These are phyloP conservation scores for Erpornis zantholeuca DNA, from an alignment of 2,113 vertebrate species.

Conservation along the genomic window DNA sequence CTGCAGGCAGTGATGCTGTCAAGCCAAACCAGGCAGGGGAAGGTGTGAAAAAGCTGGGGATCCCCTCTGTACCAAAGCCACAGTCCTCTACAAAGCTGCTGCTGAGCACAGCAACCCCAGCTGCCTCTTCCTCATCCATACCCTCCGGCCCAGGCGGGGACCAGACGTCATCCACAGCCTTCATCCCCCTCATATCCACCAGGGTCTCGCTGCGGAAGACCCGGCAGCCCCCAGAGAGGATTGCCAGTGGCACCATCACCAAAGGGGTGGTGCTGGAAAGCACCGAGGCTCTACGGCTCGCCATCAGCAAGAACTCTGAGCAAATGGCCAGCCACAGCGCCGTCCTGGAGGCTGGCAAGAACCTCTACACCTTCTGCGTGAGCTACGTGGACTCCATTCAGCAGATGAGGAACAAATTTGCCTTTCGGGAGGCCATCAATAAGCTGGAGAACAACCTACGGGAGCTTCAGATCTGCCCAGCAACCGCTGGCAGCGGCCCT, in stretches of 20 bases:
- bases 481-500: conserved; percentile 79
- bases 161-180: conserved; percentile 76
- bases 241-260: conserved; percentile 86
- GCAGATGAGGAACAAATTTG: conserved; percentile 98
- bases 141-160: conserved; percentile 59
- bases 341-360: conserved; percentile 94
- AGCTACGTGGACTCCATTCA: conserved; percentile 98
- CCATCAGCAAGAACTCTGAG: conserved; percentile 90
- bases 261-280: conserved; percentile 89
- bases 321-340: conserved; percentile 93
- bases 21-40: conserved; percentile 72
- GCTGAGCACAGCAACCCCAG: conserved; percentile 31
- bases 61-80: conserved; percentile 81
- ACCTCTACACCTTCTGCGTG: conserved; percentile 92
- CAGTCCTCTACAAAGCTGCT: conserved; percentile 73
- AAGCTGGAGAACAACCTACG: conserved; percentile 93
- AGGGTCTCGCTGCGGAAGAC: conserved; percentile 92
- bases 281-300: conserved; percentile 82
- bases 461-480: conserved; percentile 95
- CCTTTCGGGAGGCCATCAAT: conserved; percentile 97
- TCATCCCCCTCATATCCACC: conserved; percentile 90
- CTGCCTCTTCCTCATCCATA: conserved; percentile 15
- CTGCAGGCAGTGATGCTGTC: conserved; percentile 59
- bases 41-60: conserved; percentile 78
- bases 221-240: conserved; percentile 85